Percentiles rank a stretch among this genome's conserved stretches.
Evolutionary conservation across 2,797 vertebrate genomes (phyloP).

Genomic region (Phalanger gymnotis): DNA sequence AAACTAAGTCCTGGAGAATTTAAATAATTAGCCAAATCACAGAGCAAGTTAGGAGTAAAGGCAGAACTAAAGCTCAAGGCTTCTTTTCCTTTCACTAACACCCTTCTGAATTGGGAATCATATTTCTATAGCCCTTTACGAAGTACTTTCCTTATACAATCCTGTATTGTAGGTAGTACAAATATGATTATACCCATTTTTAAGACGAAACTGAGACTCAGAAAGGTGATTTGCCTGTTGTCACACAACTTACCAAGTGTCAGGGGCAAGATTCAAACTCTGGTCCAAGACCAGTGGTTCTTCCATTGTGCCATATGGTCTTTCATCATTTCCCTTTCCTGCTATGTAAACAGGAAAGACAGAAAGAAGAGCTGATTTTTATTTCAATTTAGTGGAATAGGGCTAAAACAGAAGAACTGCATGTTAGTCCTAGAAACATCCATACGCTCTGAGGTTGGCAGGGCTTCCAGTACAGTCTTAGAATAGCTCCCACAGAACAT

Average conservation of each 20-base stretch:
- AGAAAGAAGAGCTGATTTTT: neutral
- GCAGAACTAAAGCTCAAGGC: neutral
- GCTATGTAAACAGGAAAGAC: neutral
- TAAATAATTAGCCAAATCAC: neutral
- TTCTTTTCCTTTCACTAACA: neutral
- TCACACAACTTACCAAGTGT: neutral
- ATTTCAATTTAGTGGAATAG: neutral
- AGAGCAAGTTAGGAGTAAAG: neutral
- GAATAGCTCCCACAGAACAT: conserved; percentile 27
- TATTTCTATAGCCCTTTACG: neutral
- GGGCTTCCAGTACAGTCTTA: neutral
- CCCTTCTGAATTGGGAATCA: neutral
- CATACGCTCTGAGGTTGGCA: neutral
- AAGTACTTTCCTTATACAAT: neutral
- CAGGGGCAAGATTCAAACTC: neutral
- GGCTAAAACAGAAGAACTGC: neutral
- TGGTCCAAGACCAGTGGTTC: neutral
- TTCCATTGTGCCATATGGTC: neutral
- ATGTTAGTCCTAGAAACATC: neutral
- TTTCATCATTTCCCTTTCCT: neutral
- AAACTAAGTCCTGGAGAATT: neutral
- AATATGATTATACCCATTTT: neutral
- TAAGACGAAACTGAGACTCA: neutral
- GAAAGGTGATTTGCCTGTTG: neutral
- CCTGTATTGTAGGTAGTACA: neutral